Conservation (phyloP, 2,797 vertebrate genomes). For the Semaprochilodus insignis region DNA sequence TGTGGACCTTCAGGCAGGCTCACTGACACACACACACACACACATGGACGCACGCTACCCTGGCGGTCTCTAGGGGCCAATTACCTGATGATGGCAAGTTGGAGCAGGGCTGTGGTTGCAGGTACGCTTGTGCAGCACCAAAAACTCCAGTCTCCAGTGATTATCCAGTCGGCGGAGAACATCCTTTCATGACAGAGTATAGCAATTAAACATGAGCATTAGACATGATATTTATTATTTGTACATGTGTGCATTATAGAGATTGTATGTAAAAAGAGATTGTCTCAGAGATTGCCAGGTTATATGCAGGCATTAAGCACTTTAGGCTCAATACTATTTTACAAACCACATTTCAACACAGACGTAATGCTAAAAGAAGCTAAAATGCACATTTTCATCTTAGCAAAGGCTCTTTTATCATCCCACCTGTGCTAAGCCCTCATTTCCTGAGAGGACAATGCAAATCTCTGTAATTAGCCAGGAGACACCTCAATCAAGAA, state of each 20-base stretch:
- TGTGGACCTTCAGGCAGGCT: slow-evolving; percentile 74
- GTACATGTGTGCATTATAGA: not conserved
- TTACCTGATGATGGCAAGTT: slow-evolving; percentile 80
- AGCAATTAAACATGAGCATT: slow-evolving; percentile 15
- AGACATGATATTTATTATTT: not conserved
- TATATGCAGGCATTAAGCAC: no score
- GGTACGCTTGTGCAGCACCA: slow-evolving; percentile 63
- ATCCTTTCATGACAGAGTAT: slow-evolving; percentile 29
- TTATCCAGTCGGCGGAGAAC: slow-evolving; percentile 29
- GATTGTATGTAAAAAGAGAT: not conserved
- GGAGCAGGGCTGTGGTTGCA: slow-evolving; percentile 77
- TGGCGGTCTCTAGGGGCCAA: slow-evolving; percentile 77
- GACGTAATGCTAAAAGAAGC: not conserved
- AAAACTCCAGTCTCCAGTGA: slow-evolving; percentile 47
- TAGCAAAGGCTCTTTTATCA: slow-evolving; percentile 64
- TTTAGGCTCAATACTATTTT: not conserved
- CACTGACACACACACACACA: slow-evolving; percentile 47
- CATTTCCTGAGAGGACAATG: slow-evolving; percentile 78
- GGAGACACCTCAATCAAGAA: slow-evolving; percentile 72
- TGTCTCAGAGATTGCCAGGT: not conserved
- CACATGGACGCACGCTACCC: slow-evolving; percentile 44
- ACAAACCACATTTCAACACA: not conserved
- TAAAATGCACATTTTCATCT: slow-evolving; percentile 3
- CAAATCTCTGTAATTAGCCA: slow-evolving; percentile 81
- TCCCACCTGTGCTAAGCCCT: slow-evolving; percentile 78